phyloP scores from a whole-genome alignment of 2,888 invertebrate genomes.

The Enchytraeus crypticus region DNA sequence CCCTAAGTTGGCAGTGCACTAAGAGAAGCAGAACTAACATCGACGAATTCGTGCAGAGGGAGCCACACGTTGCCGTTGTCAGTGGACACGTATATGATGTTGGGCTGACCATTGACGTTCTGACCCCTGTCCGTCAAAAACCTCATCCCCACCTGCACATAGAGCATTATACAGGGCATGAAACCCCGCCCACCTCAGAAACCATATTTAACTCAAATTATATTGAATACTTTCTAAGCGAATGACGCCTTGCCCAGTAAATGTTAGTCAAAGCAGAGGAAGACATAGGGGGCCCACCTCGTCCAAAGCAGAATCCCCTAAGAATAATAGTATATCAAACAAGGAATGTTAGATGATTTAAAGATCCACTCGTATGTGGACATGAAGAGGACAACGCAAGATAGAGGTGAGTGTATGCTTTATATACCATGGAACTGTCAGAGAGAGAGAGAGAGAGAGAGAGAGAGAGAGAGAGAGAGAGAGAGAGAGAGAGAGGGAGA shows the following conservation, averaged over 20 bases:
- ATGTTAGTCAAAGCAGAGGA: too few species aligned
- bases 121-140: constrained; percentile 47
- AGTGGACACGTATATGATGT: constrained; percentile 46
- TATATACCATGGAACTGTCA: too few species aligned
- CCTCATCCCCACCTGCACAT: constrained; percentile 22
- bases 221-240: too few species aligned
- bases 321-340: too few species aligned
- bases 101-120: constrained; percentile 47
- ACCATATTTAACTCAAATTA: too few species aligned
- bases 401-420: too few species aligned
- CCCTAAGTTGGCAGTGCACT: background rate
- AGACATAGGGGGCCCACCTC: too few species aligned
- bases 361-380: too few species aligned
- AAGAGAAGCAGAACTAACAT: constrained; percentile 36
- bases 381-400: too few species aligned
- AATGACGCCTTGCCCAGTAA: too few species aligned
- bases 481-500: background rate
- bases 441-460: background rate
- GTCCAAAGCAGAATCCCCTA: too few species aligned
- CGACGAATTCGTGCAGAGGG: constrained; percentile 46
- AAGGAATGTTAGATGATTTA: too few species aligned
- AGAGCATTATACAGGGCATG: background rate
- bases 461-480: background rate
- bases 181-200: background rate
- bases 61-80: constrained; percentile 40